Evolutionary conservation across 2,888 invertebrate genomes (phyloP), one percentile per base, ranked within the genome.

Genomic region (Gastracanthus pulcherrimus): DNA sequence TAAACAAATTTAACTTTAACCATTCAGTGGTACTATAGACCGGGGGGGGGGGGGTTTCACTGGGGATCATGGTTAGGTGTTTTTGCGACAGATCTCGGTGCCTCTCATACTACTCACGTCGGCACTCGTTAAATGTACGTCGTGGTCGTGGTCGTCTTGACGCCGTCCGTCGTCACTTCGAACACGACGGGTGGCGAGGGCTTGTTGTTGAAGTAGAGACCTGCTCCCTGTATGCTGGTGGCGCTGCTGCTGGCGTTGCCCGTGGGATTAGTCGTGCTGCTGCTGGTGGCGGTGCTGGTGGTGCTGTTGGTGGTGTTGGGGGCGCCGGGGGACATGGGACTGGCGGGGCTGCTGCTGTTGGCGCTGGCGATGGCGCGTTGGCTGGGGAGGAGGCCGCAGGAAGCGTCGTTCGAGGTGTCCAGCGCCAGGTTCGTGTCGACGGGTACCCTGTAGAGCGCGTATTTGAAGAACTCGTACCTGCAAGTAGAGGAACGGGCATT

Each of bases 391-490:
- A 58, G 29, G 55, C 69, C 13, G 31, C 60, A 67, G 26, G 77
- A 55, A 6, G 23, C 11, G 11, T 86, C 84, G 1, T 85, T 84
- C 0, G 64, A 7, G 4, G 29, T 0, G 9, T 75, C 81, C 0
- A 23, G 19, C 1, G 48, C 11, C 11, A 48, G 6, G 26, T 60
- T 81, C 23, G 74, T 11, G 3, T 83, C 79, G 11, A 86, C 88
- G 80, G 87, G 85, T 76, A 85, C 86, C 16, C 82, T 80, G 23
- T 85, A 87, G n/a, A 91, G 84, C 13, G 86, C 64, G 77, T 90
- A 91, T 84, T 91, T 91, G 84, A 91, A 90, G 83, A 89, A 90
- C 82, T 91, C 91, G 70, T 91, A 91, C 71, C 91, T 91, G 83
- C 13, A 81, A 85, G 2, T 6, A 80, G 60, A 82, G 34, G 70